phyloP scores from a whole-genome alignment of 2,113 vertebrate species.

The Dromiciops gliroides region DNA sequence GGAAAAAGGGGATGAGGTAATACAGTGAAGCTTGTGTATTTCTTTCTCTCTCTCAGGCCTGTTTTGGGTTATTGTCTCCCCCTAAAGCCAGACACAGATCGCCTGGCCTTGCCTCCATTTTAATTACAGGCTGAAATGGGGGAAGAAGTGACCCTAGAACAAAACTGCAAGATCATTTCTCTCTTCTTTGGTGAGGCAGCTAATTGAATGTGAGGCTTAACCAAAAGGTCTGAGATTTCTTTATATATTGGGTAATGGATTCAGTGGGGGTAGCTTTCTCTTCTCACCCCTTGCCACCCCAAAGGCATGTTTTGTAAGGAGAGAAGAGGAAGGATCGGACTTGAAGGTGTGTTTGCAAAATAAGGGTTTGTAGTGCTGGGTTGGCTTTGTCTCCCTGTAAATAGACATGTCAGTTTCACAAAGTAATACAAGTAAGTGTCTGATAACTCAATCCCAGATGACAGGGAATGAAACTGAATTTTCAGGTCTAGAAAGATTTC shows the following conservation, averaged over 20 bases:
- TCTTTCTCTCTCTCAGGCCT: slow-evolving; percentile 64
- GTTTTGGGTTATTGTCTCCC: slow-evolving; percentile 87
- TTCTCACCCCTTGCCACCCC: neutral
- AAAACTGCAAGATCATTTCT: neutral
- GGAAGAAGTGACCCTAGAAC: slow-evolving; percentile 70
- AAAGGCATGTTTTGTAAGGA: slow-evolving; percentile 15
- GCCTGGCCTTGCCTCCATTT: slow-evolving; percentile 92
- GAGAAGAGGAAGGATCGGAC: slow-evolving; percentile 58
- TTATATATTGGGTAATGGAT: slow-evolving; percentile 54
- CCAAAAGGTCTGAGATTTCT: slow-evolving; percentile 76
- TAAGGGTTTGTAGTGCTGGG: slow-evolving; percentile 25
- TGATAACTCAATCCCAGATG: slow-evolving; percentile 82
- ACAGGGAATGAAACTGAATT: slow-evolving; percentile 77
- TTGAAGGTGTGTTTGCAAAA: slow-evolving; percentile 32
- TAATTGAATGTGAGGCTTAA: slow-evolving; percentile 49
- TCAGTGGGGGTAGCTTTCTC: slow-evolving; percentile 37
- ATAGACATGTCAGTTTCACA: slow-evolving; percentile 81
- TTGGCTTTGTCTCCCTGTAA: slow-evolving; percentile 85
- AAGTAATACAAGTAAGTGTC: slow-evolving; percentile 78
- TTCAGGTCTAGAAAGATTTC: slow-evolving; percentile 67
- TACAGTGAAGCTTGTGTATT: slow-evolving; percentile 77
- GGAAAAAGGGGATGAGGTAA: slow-evolving; percentile 83
- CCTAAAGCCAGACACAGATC: slow-evolving; percentile 83
- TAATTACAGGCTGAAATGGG: slow-evolving; percentile 83
- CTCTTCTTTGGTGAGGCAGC: neutral